Evolutionary conservation across 2,797 vertebrate species (phyloP), one percentile per base, ranked within the genome.

Genomic region (Tamandua tetradactyla): DNA sequence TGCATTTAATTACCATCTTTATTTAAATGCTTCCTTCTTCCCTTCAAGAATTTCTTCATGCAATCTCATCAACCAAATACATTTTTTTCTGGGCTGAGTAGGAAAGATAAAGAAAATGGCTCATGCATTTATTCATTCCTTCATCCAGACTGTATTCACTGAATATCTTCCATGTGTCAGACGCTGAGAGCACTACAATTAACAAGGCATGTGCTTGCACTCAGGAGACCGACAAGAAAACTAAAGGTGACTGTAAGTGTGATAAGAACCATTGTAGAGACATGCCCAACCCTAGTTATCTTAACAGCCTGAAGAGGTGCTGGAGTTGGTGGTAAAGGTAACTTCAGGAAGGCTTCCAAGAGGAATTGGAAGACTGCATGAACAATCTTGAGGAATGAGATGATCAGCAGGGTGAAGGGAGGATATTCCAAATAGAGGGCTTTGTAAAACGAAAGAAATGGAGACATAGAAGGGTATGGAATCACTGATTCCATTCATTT

Each of bases 81-180:
- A 7, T 85, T 82, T 96, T 82, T 94, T 83, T 14, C n/a, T 68
- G 20, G 37, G 11, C 49, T 85, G 37, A 90, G 52, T 59, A 76
- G 85, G 37, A 84, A 92, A 83, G 32, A 84, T 49, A 93, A 91
- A 79, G 83, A 85, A 91, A 93, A 44, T 81, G 20, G 30, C 76
- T 81, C 22, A 85, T 93, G 7, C 32, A 74, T 92, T 68, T 95
- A 69, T 85, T 91, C 42, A 94, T 91, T 96, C n/a, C 91, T 84
- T 92, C 30, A 75, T 91, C 37, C 23, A 74, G 55, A 88, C 72
- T 83, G 23, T 82, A 68, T 90, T 94, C 10, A 11, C 47, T 78
- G 92, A 92, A 1, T 82, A 85, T 49, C 37, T 57, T 22, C 55
- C 35, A 35, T 15, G 4, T 74, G 30, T 3, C 52, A 91, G 61